Evolutionary conservation across 2,113 vertebrate species (phyloP), one percentile per base, ranked within the genome.

Genomic region (Fregata magnificens): DNA sequence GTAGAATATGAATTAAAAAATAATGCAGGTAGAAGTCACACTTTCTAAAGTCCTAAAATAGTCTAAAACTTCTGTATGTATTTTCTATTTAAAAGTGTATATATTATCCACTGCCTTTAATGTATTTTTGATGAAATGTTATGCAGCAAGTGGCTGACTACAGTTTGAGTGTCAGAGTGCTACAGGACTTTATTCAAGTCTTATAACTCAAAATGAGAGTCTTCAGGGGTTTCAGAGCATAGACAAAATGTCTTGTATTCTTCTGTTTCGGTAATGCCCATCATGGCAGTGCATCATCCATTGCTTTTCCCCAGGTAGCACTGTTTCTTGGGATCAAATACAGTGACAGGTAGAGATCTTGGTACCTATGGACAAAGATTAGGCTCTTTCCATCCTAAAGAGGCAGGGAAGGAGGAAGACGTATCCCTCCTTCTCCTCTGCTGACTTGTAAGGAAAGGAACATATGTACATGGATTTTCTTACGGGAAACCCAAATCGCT

Each of bases 1-100:
- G 63, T 42, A 74, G 55, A 83, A 42, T 55, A 56, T 40, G 24
- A 50, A 67, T 71, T 78, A 4, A 65, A 91, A 83, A 85, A 22
- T 58, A 85, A n/a, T 56, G 31, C 62, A 45, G 40, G 40, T 87
- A 53, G 52, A 77, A 34, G 5, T 82, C 24, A n/a, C 5, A 16
- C 29, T 94, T 85, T 67, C 26, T 82, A 24, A 34, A 29, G 52
- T 62, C 25, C 61, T 82, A 66, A 93, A 94, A 53, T 32, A 77
- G 40, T 45, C 65, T 74, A 53, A 81, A 78, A 71, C 14, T 82
- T 80, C 28, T 77, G 16, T 76, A 40, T 78, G 25, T 58, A 9
- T 91, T 94, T 94, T 91, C 81, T 91, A 16, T 85, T 89, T 69
- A n/a, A 79, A 94, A 82, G 16, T 61, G 25, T 85, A 56, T 52